These are phyloP conservation scores for Pomacea maculata DNA, from an alignment of 1,140 invertebrate species.

Conservation along the genomic window DNA sequence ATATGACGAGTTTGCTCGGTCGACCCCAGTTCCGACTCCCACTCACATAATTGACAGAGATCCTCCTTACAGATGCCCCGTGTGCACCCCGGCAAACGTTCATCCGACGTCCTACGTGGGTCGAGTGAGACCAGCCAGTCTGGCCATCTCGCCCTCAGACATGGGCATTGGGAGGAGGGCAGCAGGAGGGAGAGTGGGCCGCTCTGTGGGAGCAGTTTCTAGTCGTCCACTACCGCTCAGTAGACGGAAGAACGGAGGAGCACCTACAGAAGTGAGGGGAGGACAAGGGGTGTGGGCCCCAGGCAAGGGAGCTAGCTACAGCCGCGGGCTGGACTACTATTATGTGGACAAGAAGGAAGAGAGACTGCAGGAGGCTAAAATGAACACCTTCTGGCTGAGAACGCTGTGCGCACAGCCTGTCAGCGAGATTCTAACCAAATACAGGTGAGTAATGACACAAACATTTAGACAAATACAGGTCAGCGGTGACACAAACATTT, in stretches of 20 bases:
- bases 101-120: not conserved
- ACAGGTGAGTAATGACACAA: too few relatives aligned
- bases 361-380: constrained; percentile 6
- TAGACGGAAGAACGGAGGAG: not conserved
- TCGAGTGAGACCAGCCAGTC: constrained; percentile 10
- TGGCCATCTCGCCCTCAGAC: constrained; percentile 4
- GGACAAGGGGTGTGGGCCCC: not conserved
- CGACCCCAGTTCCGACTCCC: constrained; percentile 1
- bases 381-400: constrained; percentile 27
- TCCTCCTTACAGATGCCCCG: constrained; percentile 26
- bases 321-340: constrained; percentile 9
- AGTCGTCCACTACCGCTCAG: not conserved
- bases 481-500: too few relatives aligned
- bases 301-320: not conserved
- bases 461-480: too few relatives aligned
- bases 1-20: not conserved
- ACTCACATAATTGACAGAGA: constrained; percentile 3
- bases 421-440: constrained; percentile 26
- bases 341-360: constrained; percentile 21
- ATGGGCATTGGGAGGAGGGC: not conserved
- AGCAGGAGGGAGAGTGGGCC: constrained; percentile 6
- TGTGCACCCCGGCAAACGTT: constrained; percentile 31
- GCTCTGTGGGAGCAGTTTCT: not conserved
- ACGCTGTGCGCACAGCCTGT: constrained; percentile 33
- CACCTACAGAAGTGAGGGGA: not conserved